phyloP scores from a whole-genome alignment of 2,797 vertebrate species.

The Centropyge bicolor region DNA sequence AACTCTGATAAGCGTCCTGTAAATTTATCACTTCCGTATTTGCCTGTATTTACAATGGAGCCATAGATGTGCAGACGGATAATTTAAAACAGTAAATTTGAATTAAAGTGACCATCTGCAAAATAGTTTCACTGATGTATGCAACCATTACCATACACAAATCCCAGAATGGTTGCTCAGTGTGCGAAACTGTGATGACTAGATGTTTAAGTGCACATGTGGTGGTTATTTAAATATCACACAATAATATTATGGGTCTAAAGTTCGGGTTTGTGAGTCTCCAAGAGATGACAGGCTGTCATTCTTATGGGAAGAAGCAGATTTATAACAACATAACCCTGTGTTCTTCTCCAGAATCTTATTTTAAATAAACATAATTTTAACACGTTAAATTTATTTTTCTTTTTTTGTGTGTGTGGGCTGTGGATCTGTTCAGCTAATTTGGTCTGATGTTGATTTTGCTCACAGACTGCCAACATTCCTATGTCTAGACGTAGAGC shows the following conservation, averaged over 20 bases:
- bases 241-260: conserved; percentile 7
- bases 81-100: not conserved
- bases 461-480: conserved; percentile 12
- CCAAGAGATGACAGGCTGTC: conserved; percentile 43
- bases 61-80: conserved; percentile 16
- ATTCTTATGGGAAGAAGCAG: conserved; percentile 37
- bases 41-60: conserved; percentile 26
- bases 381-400: conserved; percentile 53
- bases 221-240: conserved; percentile 20
- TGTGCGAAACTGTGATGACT: conserved; percentile 24
- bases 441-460: conserved; percentile 34
- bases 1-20: not conserved
- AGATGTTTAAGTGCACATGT: not conserved
- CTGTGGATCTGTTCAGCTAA: conserved; percentile 4
- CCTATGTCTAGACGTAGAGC: not conserved
- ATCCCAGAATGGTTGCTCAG: conserved; percentile 19
- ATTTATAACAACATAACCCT: conserved; percentile 37
- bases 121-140: not conserved
- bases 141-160: not conserved
- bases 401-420: conserved; percentile 37
- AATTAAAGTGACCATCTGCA: conserved; percentile 8
- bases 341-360: conserved; percentile 65
- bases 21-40: conserved; percentile 26
- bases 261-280: conserved; percentile 52
- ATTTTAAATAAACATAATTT: conserved; percentile 79